Base-by-base conservation (phyloP, 2,113 vertebrate species). In the Cyrtonyx montezumae region DNA sequence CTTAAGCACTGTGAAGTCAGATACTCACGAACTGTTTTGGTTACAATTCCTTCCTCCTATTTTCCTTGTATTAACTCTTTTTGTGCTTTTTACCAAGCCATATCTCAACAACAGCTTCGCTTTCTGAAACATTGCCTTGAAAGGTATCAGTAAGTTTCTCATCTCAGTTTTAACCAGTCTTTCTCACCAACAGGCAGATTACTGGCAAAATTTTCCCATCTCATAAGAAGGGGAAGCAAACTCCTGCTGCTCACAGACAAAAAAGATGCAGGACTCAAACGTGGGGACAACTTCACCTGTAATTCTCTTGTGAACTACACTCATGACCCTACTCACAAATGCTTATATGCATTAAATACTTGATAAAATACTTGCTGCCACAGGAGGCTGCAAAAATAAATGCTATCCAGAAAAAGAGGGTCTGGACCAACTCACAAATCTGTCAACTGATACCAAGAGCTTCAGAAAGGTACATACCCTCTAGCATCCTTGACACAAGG, bases 311-410 rank as follows among this genome's bases (percentile, higher is more conserved):
- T 63, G 30, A 81, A 78, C 4, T 25, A 23, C 32, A 56, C 15
- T 30, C 51, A 58, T 0, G 0, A 37, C 21, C 46, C 62, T 53
- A 56, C 69, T 78, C 2, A 1, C 12, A 3, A 58, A 66, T 5
- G 5, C 28, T 32, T 16, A 56, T 66, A 32, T 37, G 21, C 20
- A 83, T 6, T 30, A 63, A 92, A 66, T 3, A 12, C 45, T 61
- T 58, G 18, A 67, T 66, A 81, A 84, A 81, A 84, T 65, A 36
- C 48, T 61, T 26, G 9, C 48, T 73, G 53, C 42, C 66, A 75
- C 43, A 82, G 70, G 78, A 78, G 40, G n/a, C 70, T 62, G 48
- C 37, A 62, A 51, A 87, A 71, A 13, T 62, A 91, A 82, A 51
- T 30, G 76, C 3, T n/a, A 4, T 6, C 55, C 30, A 79, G 40